phyloP scores from a whole-genome alignment of 1,140 invertebrate genomes.

The Drosophila ohnishii region DNA sequence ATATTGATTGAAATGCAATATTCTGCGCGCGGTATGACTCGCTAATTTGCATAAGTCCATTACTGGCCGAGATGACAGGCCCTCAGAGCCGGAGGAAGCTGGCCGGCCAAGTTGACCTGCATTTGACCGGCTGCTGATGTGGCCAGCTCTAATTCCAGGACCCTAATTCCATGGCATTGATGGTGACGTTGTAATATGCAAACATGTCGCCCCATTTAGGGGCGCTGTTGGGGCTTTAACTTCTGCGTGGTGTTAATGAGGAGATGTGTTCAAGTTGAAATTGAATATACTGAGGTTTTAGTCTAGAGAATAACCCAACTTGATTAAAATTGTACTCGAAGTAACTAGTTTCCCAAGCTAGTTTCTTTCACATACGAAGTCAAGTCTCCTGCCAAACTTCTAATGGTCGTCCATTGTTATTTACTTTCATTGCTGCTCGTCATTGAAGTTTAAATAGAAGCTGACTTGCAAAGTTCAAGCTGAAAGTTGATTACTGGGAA shows the following conservation, averaged over 20 bases:
- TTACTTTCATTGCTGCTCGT: background rate
- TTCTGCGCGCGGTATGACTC: slow-evolving; percentile 41
- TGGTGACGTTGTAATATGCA: slow-evolving; percentile 33
- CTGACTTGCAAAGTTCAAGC: slow-evolving; percentile 17
- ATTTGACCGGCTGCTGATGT: slow-evolving; percentile 30
- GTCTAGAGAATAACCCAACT: background rate
- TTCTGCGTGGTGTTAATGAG: background rate
- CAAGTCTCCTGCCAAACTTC: background rate
- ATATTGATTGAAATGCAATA: slow-evolving; percentile 69
- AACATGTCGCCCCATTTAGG: slow-evolving; percentile 9
- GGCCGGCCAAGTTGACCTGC: slow-evolving; percentile 14
- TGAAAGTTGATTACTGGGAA: slow-evolving; percentile 19
- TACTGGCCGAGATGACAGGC: slow-evolving; percentile 33
- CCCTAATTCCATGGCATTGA: slow-evolving; percentile 26
- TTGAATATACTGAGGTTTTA: background rate
- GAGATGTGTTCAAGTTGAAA: background rate
- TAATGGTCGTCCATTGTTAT: background rate
- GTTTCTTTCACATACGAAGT: background rate
- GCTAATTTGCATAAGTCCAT: slow-evolving; percentile 55
- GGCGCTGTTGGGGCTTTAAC: background rate
- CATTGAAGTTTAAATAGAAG: slow-evolving; percentile 14
- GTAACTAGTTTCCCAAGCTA: background rate
- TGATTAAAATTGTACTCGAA: background rate
- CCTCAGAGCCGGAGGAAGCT: background rate
- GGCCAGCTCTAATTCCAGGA: slow-evolving; percentile 31